phyloP scores from a whole-genome alignment of 2,113 vertebrate species.

The Sphaerodactylus townsendi region DNA sequence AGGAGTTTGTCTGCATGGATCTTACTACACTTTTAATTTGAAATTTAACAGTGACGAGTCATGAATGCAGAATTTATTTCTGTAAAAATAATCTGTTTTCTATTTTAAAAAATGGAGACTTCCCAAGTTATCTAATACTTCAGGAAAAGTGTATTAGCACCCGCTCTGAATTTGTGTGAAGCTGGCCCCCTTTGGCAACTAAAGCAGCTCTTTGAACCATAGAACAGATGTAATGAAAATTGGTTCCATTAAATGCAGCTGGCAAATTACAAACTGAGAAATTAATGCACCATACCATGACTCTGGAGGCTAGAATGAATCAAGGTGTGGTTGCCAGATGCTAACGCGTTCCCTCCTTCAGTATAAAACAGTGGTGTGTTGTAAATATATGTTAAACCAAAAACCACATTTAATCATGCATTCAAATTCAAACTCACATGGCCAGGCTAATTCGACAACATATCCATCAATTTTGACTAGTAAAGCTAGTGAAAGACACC shows the following conservation, averaged over 20 bases:
- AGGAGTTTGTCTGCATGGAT: slow-evolving; percentile 48
- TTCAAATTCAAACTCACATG: slow-evolving; percentile 21
- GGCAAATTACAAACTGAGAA: slow-evolving; percentile 83
- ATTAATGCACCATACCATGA: slow-evolving; percentile 77
- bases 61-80: slow-evolving; percentile 70
- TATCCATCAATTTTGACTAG: neutral
- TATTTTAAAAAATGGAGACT: slow-evolving; percentile 56
- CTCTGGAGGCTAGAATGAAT: slow-evolving; percentile 74
- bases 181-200: slow-evolving; percentile 77
- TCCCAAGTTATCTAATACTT: slow-evolving; percentile 73
- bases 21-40: slow-evolving; percentile 68
- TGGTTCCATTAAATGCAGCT: slow-evolving; percentile 84
- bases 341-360: slow-evolving; percentile 48
- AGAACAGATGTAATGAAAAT: slow-evolving; percentile 83
- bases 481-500: neutral
- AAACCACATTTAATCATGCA: slow-evolving; percentile 33
- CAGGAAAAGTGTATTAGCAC: slow-evolving; percentile 71
- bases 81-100: slow-evolving; percentile 74
- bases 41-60: slow-evolving; percentile 65
- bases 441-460: neutral
- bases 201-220: slow-evolving; percentile 81
- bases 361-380: slow-evolving; percentile 47
- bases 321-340: slow-evolving; percentile 79
- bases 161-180: slow-evolving; percentile 67
- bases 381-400: slow-evolving; percentile 27